Evolutionary conservation across 2,888 invertebrate genomes (phyloP).

Genomic region (Chrysolina oricalcia): DNA sequence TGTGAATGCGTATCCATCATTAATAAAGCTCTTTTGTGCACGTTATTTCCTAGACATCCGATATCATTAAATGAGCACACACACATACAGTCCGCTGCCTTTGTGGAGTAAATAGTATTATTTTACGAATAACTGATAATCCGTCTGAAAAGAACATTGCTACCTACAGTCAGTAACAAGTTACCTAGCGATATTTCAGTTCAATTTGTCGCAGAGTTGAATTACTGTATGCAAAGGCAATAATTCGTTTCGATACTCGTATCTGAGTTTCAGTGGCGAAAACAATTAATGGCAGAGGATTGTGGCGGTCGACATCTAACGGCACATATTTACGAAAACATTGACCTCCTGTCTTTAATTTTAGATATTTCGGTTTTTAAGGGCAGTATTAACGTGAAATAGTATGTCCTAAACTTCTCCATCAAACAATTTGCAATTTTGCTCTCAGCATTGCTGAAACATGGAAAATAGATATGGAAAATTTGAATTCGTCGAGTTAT

Average conservation of each 20-base stretch:
- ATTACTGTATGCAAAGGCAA: no score
- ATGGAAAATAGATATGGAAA: no score
- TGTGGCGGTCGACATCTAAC: neutral
- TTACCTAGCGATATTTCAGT: neutral
- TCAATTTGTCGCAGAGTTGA: no score
- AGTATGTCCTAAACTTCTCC: no score
- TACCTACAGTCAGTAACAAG: neutral
- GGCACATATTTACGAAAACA: neutral
- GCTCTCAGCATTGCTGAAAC: no score
- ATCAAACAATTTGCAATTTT: no score
- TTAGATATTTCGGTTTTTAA: neutral
- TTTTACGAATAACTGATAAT: neutral
- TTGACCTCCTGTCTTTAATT: conserved; percentile 6
- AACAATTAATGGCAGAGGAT: neutral
- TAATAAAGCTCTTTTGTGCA: conserved; percentile 24
- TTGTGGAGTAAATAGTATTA: conserved; percentile 1
- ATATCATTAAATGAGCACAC: conserved; percentile 4
- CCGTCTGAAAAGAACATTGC: neutral
- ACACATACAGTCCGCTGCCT: conserved; percentile 7
- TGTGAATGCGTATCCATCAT: conserved; percentile 18
- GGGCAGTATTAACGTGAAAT: neutral
- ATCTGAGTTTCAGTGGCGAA: no score
- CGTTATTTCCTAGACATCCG: conserved; percentile 22
- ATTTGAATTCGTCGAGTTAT: no score
- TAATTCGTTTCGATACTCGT: no score